A percentile compares a stretch with the other conserved stretches of the same genome.
phyloP scores from a whole-genome alignment of 2,797 vertebrate genomes.

The Schizothorax lantsangensis region DNA sequence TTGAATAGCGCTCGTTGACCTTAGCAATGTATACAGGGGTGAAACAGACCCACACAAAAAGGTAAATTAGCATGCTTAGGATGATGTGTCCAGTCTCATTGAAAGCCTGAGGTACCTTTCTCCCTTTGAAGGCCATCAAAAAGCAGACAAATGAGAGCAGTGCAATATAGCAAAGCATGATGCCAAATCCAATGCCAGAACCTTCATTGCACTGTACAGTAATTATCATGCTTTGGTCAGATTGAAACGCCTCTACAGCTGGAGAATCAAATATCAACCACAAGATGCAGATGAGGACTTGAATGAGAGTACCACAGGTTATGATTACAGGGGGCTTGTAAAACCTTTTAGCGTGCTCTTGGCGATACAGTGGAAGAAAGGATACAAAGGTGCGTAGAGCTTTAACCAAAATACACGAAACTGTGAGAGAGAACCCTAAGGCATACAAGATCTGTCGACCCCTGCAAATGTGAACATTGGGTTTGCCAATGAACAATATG shows the following conservation, averaged over 20 bases:
- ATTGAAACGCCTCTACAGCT: slow-evolving; percentile 14
- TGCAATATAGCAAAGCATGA: slow-evolving; percentile 69
- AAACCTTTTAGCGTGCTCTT: slow-evolving; percentile 48
- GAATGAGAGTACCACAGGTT: slow-evolving; percentile 52
- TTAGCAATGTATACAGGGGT: slow-evolving; percentile 69
- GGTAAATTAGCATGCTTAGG: slow-evolving; percentile 73
- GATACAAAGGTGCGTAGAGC: slow-evolving; percentile 65
- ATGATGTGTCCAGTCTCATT: slow-evolving; percentile 67
- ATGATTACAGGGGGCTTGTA: slow-evolving; percentile 67
- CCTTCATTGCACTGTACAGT: slow-evolving; percentile 67
- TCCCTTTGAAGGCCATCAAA: slow-evolving; percentile 67
- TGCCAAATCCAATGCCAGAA: slow-evolving; percentile 64
- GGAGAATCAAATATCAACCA: slow-evolving; percentile 68
- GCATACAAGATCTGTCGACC: slow-evolving; percentile 68
- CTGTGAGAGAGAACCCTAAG: slow-evolving; percentile 68
- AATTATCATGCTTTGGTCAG: slow-evolving; percentile 58
- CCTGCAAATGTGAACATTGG: slow-evolving; percentile 61
- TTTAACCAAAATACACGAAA: slow-evolving; percentile 72
- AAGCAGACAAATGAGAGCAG: slow-evolving; percentile 69
- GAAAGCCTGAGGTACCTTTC: slow-evolving; percentile 68
- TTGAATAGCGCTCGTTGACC: slow-evolving; percentile 60
- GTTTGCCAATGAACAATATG: slow-evolving; percentile 64
- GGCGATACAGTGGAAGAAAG: slow-evolving; percentile 57
- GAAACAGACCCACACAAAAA: slow-evolving; percentile 75
- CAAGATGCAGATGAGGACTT: slow-evolving; percentile 66